Evolutionary conservation across 1,140 invertebrate species (phyloP).

Genomic region (Bombus cullumanus): DNA sequence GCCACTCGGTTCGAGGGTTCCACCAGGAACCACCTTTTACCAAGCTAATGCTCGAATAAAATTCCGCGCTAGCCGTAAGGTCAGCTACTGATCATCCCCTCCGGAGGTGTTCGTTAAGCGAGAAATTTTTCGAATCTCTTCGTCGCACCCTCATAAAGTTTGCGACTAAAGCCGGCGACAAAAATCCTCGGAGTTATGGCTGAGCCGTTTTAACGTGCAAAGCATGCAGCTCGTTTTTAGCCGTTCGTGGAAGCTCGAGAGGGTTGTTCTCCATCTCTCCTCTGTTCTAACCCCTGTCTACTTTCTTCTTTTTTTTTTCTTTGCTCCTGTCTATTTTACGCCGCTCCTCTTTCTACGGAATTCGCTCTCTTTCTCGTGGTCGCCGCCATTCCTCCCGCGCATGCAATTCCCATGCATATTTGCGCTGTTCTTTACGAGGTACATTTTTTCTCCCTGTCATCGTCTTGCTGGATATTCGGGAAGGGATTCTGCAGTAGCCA

Average conservation of each 20-base stretch:
- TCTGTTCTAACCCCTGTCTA: neutral
- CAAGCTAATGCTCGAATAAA: slow-evolving; percentile 40
- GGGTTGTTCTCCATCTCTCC: slow-evolving; percentile 28
- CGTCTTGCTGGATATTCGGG: slow-evolving; percentile 61
- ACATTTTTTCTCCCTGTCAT: slow-evolving; percentile 71
- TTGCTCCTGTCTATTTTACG: slow-evolving; percentile 39
- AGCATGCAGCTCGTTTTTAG: slow-evolving; percentile 63
- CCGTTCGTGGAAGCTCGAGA: slow-evolving; percentile 52
- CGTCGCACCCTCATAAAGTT: slow-evolving; percentile 61
- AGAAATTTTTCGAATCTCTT: slow-evolving; percentile 66
- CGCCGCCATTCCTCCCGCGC: slow-evolving; percentile 25
- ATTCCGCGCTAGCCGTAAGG: slow-evolving; percentile 17
- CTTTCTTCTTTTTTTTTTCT: neutral
- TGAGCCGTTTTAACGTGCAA: slow-evolving; percentile 60
- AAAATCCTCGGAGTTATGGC: slow-evolving; percentile 73
- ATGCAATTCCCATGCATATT: slow-evolving; percentile 78
- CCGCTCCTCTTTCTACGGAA: neutral
- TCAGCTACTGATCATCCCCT: slow-evolving; percentile 63
- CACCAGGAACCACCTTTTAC: slow-evolving; percentile 4
- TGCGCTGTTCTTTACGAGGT: slow-evolving; percentile 75
- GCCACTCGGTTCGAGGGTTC: neutral
- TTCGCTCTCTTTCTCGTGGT: slow-evolving; percentile 19
- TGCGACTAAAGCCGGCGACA: slow-evolving; percentile 70
- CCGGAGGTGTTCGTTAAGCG: slow-evolving; percentile 68
- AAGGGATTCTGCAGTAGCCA: slow-evolving; percentile 5